phyloP scores from a whole-genome alignment of 2,888 invertebrate genomes.

The Anorthoa munda region DNA sequence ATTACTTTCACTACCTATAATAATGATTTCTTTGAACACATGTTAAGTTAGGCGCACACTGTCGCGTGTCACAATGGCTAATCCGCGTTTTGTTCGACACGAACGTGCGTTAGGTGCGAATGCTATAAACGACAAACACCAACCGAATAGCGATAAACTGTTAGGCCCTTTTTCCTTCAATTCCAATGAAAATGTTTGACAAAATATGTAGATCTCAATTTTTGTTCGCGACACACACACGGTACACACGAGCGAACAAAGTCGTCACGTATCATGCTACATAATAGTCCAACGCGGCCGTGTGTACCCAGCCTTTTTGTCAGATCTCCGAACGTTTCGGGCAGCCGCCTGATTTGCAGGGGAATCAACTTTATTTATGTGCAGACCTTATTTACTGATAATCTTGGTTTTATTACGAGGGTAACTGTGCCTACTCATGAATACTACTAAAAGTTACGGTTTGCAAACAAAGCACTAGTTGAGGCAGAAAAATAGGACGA shows the following conservation, averaged over 20 bases:
- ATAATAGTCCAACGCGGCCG: constrained; percentile 45
- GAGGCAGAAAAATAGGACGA: constrained; percentile 55
- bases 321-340: constrained; percentile 55
- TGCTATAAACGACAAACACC: constrained; percentile 30
- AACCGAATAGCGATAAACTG: constrained; percentile 31
- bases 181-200: constrained; percentile 30
- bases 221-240: constrained; percentile 42
- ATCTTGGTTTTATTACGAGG: constrained; percentile 67
- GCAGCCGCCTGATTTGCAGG: constrained; percentile 63
- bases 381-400: constrained; percentile 67
- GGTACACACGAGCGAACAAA: constrained; percentile 52
- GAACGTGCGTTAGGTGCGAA: constrained; percentile 39
- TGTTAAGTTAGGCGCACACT: constrained; percentile 49
- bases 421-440: constrained; percentile 66
- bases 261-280: constrained; percentile 55
- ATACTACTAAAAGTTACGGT: constrained; percentile 63
- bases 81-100: constrained; percentile 48
- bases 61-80: constrained; percentile 39
- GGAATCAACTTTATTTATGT: constrained; percentile 66
- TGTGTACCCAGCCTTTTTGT: constrained; percentile 53
- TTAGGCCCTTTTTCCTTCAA: constrained; percentile 16
- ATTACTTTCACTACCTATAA: constrained; percentile 71
- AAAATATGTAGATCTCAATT: constrained; percentile 46
- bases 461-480: constrained; percentile 62
- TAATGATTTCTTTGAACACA: constrained; percentile 62